These are phyloP conservation scores for Bubalus kerabau DNA, from an alignment of 2,113 vertebrate genomes.

Conservation along the genomic window DNA sequence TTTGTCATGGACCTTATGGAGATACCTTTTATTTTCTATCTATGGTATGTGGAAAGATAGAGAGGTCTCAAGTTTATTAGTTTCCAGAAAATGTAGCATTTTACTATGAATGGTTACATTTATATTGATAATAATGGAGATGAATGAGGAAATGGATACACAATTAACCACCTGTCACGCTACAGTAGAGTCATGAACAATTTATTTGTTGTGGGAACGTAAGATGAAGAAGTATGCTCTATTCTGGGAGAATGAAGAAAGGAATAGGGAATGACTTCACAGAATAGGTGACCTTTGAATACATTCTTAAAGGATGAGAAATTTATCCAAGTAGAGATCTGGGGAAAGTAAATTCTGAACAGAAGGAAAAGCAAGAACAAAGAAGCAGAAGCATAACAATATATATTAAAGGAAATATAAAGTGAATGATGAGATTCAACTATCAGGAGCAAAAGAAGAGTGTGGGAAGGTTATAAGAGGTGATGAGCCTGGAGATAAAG, in stretches of 20 bases:
- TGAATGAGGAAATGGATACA: background rate
- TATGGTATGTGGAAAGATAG: background rate
- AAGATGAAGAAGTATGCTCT: background rate
- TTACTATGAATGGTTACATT: background rate
- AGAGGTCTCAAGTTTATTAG: background rate
- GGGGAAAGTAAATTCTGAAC: background rate
- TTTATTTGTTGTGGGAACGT: background rate
- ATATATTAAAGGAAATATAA: background rate
- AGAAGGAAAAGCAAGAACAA: background rate
- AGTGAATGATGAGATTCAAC: background rate
- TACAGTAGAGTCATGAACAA: background rate
- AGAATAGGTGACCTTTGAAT: background rate
- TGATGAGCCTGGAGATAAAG: background rate
- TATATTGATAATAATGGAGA: background rate
- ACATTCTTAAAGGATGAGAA: background rate
- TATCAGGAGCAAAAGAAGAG: background rate
- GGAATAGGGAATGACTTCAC: background rate
- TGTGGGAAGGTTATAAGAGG: background rate
- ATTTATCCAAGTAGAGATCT: background rate
- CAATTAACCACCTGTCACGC: background rate
- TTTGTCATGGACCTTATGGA: background rate
- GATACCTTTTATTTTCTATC: background rate
- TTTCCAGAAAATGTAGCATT: background rate
- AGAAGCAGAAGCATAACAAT: background rate
- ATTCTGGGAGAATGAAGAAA: background rate